Evolutionary conservation across 35 echinoderm and acorn worm genomes (phyloP).

Genomic region (Apostichopus japonicus): DNA sequence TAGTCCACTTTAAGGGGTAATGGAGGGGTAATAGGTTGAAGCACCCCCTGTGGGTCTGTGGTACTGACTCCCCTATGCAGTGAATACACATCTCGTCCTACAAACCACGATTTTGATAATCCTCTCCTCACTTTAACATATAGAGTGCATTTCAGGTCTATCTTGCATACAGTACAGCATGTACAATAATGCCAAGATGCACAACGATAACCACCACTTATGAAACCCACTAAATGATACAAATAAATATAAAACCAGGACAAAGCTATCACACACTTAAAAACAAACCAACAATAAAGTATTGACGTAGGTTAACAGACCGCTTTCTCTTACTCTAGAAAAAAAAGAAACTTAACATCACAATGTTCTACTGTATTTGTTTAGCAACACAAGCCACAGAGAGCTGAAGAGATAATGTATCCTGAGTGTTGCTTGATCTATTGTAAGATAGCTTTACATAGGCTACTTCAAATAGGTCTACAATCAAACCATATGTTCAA

Average conservation of each 20-base stretch:
- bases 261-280: conserved; percentile 4
- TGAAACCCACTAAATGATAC: background rate
- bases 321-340: background rate
- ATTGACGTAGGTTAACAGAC: background rate
- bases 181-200: background rate
- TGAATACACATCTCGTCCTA: too few relatives aligned
- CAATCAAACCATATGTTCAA: background rate
- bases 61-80: too few relatives aligned
- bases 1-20: too few relatives aligned
- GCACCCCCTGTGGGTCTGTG: too few relatives aligned
- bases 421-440: background rate
- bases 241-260: conserved; percentile 15
- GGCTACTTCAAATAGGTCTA: background rate
- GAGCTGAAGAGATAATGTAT: background rate
- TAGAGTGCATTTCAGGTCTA: too few relatives aligned
- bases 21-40: too few relatives aligned
- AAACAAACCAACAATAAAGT: background rate
- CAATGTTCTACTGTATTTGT: too few relatives aligned
- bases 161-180: background rate
- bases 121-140: too few relatives aligned
- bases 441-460: background rate
- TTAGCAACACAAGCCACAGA: background rate
- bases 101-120: too few relatives aligned
- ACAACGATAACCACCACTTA: too few relatives aligned
- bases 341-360: too few relatives aligned